A percentile compares a stretch with the other conserved stretches of the same genome.
Evolutionary conservation across 2,113 vertebrate species (phyloP).

Genomic region (Panurus biarmicus): DNA sequence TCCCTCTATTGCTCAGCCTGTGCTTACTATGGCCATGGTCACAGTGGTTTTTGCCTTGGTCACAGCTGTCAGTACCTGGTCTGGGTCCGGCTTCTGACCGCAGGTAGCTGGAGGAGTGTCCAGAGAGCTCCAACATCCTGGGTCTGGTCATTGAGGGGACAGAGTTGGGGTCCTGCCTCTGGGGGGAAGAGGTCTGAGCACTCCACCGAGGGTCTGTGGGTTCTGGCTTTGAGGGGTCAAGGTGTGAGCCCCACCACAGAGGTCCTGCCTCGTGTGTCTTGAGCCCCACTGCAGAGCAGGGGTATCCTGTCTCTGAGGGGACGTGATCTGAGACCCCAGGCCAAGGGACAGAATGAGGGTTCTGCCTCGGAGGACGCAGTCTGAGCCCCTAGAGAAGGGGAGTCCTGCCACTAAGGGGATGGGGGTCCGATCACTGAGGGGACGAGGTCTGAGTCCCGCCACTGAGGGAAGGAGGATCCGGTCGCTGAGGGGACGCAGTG

Average conservation of each 20-base stretch:
- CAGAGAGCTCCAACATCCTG: not conserved
- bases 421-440: rapidly evolving
- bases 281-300: too few species aligned
- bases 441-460: not conserved
- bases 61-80: rapidly evolving
- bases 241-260: not conserved
- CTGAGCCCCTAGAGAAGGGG: not conserved
- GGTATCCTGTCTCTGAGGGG: too few species aligned
- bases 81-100: rapidly evolving
- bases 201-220: not conserved
- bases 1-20: not conserved
- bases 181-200: not conserved
- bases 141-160: not conserved
- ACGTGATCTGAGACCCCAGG: not conserved
- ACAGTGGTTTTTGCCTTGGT: not conserved
- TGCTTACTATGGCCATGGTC: not conserved
- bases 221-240: not conserved
- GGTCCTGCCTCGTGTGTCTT: not conserved
- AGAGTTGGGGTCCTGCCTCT: not conserved
- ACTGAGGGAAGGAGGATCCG: too few species aligned
- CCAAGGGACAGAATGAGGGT: not conserved
- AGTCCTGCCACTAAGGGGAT: not conserved
- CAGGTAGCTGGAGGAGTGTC: not conserved
- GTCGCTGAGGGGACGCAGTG: not conserved
- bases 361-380: not conserved